Evolutionary conservation across 2,888 invertebrate species (phyloP).

Genomic region (Blastobasis adustella): DNA sequence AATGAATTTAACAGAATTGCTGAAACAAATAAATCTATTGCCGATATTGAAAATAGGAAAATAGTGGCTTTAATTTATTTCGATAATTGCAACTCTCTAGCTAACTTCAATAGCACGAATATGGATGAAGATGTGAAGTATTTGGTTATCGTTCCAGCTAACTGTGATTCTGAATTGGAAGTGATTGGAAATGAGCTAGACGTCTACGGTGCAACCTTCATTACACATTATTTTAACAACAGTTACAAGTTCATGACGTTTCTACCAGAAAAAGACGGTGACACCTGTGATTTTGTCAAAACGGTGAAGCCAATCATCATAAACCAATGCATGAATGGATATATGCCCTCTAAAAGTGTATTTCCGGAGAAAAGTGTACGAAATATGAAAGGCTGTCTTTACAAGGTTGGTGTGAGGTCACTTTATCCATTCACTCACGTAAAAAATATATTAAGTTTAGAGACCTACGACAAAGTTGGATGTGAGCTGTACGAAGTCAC

Average conservation of each 20-base stretch:
- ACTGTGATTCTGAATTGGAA: conserved; percentile 16
- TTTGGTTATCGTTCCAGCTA: conserved; percentile 23
- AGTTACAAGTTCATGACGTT: conserved; percentile 23
- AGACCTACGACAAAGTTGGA: conserved; percentile 30
- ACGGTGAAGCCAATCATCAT: conserved; percentile 18
- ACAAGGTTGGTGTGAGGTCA: conserved; percentile 39
- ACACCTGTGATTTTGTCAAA: conserved; percentile 25
- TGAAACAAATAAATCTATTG: no score
- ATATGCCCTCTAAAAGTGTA: conserved; percentile 12
- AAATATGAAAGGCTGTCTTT: conserved; percentile 41
- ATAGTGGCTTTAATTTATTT: conserved; percentile 23
- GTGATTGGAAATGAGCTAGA: conserved; percentile 19
- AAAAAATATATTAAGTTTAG: conserved; percentile 22
- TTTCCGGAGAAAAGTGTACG: conserved; percentile 33
- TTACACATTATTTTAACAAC: conserved; percentile 17
- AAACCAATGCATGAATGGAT: conserved; percentile 31
- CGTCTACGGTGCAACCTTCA: conserved; percentile 30
- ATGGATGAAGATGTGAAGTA: conserved; percentile 24
- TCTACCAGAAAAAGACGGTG: conserved; percentile 29
- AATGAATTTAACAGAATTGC: no score
- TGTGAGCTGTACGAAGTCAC: conserved; percentile 11
- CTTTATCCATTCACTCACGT: conserved; percentile 39
- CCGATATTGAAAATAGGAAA: conserved; percentile 3
- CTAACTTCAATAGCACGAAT: conserved; percentile 11
- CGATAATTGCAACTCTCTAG: conserved; percentile 18